Conservation (phyloP, 2,797 vertebrate genomes). For the Lerista edwardsae region DNA sequence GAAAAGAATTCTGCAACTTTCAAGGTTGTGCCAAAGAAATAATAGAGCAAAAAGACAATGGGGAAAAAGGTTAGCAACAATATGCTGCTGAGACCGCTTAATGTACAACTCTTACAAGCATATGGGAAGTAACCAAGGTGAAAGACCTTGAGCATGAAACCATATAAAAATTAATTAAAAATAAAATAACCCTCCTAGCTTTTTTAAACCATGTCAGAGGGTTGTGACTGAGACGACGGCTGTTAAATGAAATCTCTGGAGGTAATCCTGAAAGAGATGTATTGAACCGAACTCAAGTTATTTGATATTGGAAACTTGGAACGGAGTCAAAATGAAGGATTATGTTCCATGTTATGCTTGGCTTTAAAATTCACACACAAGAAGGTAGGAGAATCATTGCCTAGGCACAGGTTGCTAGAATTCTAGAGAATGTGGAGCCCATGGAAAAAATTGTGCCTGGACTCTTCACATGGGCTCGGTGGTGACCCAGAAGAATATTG, state of each 20-base stretch:
- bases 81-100: slow-evolving; percentile 30
- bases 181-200: slow-evolving; percentile 31
- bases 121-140: slow-evolving; percentile 29
- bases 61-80: background rate
- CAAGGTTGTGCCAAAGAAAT: slow-evolving; percentile 25
- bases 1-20: background rate
- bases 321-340: slow-evolving; percentile 56
- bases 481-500: too few species aligned
- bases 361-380: slow-evolving; percentile 26
- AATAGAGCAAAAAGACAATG: slow-evolving; percentile 26
- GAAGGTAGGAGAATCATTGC: background rate
- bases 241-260: slow-evolving; percentile 53
- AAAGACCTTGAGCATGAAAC: slow-evolving; percentile 38
- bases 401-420: accelerated
- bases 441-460: background rate
- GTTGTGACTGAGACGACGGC: slow-evolving; percentile 40
- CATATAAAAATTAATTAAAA: slow-evolving; percentile 32
- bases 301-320: slow-evolving; percentile 53
- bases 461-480: too few species aligned
- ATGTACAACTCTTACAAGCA: background rate
- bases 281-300: slow-evolving; percentile 41
- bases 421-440: background rate
- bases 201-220: slow-evolving; percentile 17
- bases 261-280: slow-evolving; percentile 53
- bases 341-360: slow-evolving; percentile 30